These are phyloP conservation scores for Exocentrus adspersus DNA, from an alignment of 2,888 invertebrate species.

Conservation along the genomic window DNA sequence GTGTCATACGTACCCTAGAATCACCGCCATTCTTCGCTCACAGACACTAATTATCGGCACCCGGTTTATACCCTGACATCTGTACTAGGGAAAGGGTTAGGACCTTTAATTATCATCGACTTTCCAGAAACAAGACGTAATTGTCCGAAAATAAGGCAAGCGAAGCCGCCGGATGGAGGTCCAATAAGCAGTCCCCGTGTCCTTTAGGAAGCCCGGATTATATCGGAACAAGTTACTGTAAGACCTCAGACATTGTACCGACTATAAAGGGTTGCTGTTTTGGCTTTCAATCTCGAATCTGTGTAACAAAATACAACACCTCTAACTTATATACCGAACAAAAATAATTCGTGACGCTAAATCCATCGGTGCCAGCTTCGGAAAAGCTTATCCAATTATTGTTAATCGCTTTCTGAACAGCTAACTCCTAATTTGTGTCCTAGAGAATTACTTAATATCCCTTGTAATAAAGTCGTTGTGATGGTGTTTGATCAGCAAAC, in stretches of 20 bases:
- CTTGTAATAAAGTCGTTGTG: background rate
- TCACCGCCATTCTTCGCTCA: background rate
- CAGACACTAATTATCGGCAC: conserved; percentile 2
- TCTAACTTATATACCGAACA: too few species aligned
- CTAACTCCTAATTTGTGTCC: background rate
- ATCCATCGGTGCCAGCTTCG: background rate
- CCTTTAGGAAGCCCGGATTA: background rate
- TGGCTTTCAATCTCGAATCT: too few species aligned
- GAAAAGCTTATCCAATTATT: background rate
- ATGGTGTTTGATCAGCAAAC: conserved; percentile 1
- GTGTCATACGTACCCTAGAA: conserved; percentile 1
- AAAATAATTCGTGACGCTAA: background rate
- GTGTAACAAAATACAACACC: too few species aligned
- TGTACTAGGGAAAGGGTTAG: background rate
- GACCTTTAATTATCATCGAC: conserved; percentile 13
- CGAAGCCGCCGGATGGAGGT: conserved; percentile 17
- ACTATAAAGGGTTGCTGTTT: too few species aligned
- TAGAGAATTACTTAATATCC: background rate
- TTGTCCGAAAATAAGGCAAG: conserved; percentile 35
- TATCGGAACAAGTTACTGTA: background rate
- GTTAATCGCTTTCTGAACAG: background rate
- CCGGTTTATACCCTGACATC: background rate
- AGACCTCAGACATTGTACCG: too few species aligned
- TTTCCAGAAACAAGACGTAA: conserved; percentile 16
- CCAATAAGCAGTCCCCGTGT: background rate